Evolutionary conservation across 1,140 invertebrate genomes (phyloP).

Genomic region (Formica selysi): DNA sequence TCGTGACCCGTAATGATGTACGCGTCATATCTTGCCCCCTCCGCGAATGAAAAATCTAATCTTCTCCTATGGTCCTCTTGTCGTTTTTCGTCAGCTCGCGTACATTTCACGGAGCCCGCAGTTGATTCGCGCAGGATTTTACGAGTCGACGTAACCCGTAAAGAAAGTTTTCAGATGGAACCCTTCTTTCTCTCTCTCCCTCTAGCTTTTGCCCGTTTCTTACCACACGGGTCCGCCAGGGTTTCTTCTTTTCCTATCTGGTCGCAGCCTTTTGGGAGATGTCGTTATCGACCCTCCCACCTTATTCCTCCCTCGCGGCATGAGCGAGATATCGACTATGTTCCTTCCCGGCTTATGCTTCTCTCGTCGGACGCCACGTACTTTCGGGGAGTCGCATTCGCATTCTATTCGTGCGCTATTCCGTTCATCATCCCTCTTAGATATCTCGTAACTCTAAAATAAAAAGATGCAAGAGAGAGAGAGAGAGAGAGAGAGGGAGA

Average conservation of each 20-base stretch:
- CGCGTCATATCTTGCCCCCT: not conserved
- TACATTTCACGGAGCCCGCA: conserved; percentile 49
- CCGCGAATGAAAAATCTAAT: conserved; percentile 31
- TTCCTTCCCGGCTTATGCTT: conserved; percentile 37
- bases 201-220: not conserved
- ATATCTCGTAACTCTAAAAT: not conserved
- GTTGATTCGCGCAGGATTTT: conserved; percentile 70
- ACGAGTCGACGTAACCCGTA: conserved; percentile 68
- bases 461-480: not conserved
- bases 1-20: not conserved
- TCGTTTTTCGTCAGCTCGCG: conserved; percentile 44
- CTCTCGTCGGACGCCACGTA: conserved; percentile 48
- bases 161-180: conserved; percentile 73
- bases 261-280: conserved; percentile 51
- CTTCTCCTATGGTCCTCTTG: not conserved
- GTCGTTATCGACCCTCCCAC: conserved; percentile 39
- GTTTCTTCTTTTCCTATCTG: conserved; percentile 59
- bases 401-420: conserved; percentile 41
- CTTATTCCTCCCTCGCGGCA: not conserved
- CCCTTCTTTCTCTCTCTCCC: conserved; percentile 6
- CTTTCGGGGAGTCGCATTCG: conserved; percentile 40
- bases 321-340: conserved; percentile 41
- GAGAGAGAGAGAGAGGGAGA: too few species aligned
- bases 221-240: conserved; percentile 21
- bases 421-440: conserved; percentile 12